Evolutionary conservation across 2,797 vertebrate genomes (phyloP), one percentile per base, ranked within the genome.

Genomic region (Pipistrellus pygmaeus): DNA sequence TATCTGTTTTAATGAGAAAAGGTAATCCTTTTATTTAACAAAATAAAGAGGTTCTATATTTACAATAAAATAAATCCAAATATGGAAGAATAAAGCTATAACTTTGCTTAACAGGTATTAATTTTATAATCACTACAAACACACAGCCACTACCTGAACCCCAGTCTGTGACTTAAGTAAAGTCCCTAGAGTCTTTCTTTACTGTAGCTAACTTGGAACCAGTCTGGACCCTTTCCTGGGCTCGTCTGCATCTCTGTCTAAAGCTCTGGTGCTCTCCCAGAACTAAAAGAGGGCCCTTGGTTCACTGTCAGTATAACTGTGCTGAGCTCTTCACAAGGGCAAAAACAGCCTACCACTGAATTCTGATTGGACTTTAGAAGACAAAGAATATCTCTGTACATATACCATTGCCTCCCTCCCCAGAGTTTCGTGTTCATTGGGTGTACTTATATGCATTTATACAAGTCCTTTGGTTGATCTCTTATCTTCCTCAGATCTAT

Each of bases 1-100:
- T 4, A 94, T 87, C 41, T 78, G 38, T 91, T 83, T 84, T 46
- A 69, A 91, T 38, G 23, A 83, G 38, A 85, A 92, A 91, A 91
- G 6, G n/a, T 53, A 94, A 68, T 35, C 3, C 21, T 85, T 83
- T 69, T 46, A 62, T 77, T 81, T 73, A 76, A 77, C 51, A 90
- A 93, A 93, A 44, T 90, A 92, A 77, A 86, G 27, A 71, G 32
- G 4, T 30, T 90, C 21, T 68, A 64, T n/a, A 78, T 48, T 86
- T 93, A 73, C 2, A 94, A 72, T n/a, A 72, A 82, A 85, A 90
- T 85, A 57, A 91, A 69, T 68, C 30, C 57, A 90, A 53, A 15
- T 66, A 82, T 32, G 20, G 44, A 86, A 78, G 32, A 66, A 66
- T 0, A 82, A 21, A 38, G 6, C 21, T 76, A 27, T 48, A 30